phyloP scores from a whole-genome alignment of 2,888 invertebrate genomes.

The Scaptomyza tumidula region DNA sequence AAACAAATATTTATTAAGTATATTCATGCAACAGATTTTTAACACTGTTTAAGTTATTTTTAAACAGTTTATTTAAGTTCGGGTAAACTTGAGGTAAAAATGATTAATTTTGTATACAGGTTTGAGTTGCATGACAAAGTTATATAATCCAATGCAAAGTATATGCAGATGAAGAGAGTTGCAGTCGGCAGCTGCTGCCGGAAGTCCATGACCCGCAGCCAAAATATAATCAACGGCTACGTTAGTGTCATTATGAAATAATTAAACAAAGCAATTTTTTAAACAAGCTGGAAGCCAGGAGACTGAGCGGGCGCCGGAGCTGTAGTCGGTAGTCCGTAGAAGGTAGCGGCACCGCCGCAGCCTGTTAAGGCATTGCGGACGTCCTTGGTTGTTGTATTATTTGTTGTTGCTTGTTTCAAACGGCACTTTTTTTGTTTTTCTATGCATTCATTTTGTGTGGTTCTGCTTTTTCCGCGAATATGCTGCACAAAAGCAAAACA shows the following conservation, averaged over 20 bases:
- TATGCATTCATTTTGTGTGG: constrained; percentile 70
- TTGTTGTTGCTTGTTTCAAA: constrained; percentile 35
- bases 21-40: too few relatives aligned
- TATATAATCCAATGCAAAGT: constrained; percentile 20
- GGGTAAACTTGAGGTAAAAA: not conserved
- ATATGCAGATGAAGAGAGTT: constrained; percentile 46
- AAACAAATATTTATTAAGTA: not conserved
- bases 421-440: constrained; percentile 65
- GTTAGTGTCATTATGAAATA: constrained; percentile 80
- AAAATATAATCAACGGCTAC: constrained; percentile 74
- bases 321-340: constrained; percentile 19
- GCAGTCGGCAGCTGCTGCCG: constrained; percentile 58
- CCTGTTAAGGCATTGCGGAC: constrained; percentile 63
- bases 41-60: too few relatives aligned
- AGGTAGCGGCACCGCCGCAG: constrained; percentile 32
- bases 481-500: constrained; percentile 67
- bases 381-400: constrained; percentile 53
- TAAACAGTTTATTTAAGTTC: not conserved
- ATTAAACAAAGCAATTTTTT: constrained; percentile 79
- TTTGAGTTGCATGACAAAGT: constrained; percentile 16
- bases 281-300: constrained; percentile 42
- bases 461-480: constrained; percentile 57
- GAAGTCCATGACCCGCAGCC: constrained; percentile 75
- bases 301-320: not conserved
- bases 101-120: constrained; percentile 5